Base-by-base conservation (phyloP, 2,888 invertebrate species). In the Amblyjoppa fuscipennis region DNA sequence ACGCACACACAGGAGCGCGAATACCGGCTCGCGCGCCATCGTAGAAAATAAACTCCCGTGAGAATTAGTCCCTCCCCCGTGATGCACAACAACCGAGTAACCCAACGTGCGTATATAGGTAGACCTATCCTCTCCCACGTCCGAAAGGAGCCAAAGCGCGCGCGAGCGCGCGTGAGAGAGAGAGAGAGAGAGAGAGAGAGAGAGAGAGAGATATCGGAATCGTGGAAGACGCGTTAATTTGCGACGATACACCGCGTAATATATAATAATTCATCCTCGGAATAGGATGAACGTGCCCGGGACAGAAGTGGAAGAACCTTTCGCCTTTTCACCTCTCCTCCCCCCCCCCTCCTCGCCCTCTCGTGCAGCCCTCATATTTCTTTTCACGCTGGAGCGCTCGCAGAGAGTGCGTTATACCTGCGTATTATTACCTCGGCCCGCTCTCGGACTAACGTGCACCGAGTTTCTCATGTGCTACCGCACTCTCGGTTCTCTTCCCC, bases 31-130 rank as follows among this genome's bases (percentile, higher is more conserved):
- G 41, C 59, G 80, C 68, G 56, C 59, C 41, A 38, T 38, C 59
- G 68, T 51, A 70, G 79, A 85, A 85, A 85, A 85, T 85, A 83
- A 85, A 85, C 78, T 81, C 84, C 61, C 86, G 84, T 86, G 86
- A 76, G 84, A 86, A 86, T 81, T 56, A 64, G 78, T 78, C 53
- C 49, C 71, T 61, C 38, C 78, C 41, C 64, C 61, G 31, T 49
- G 66, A 74, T 85, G 70, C 28, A 41, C 53, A 28, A 49, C 64
- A 79, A 81, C 85, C 85, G 85, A 68, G 83, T 80, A 77, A 81
- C 77, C 83, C 76, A 83, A 81, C 76, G 75, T 79, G 61, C 45
- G 61, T 34, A 56, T 38, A 75, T 73, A 71, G 64, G 45, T 49
- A 59, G 59, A 25, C 31, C 20, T 71, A 34, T 53, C 69, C 45